Percentiles rank a stretch among this genome's conserved stretches.
These are phyloP conservation scores for Tanytarsus gracilentus DNA, from an alignment of 2,888 invertebrate genomes.

Conservation along the genomic window DNA sequence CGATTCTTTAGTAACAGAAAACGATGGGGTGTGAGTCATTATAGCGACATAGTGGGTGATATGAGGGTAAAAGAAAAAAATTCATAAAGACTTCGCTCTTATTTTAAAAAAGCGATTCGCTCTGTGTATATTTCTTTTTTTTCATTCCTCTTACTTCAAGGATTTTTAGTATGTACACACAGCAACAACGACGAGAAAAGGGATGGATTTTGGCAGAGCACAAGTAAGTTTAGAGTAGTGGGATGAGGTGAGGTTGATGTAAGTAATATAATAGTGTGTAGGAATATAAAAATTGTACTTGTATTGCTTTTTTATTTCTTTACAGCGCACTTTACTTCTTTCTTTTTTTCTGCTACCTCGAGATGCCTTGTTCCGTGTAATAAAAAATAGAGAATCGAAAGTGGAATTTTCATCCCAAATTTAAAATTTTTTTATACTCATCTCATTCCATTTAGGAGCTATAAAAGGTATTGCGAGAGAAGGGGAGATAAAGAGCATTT, in stretches of 20 bases:
- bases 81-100: slow-evolving; percentile 27
- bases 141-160: slow-evolving; percentile 12
- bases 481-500: slow-evolving; percentile 13
- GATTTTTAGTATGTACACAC: slow-evolving; percentile 10
- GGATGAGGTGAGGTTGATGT: neutral
- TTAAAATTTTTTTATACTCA: neutral
- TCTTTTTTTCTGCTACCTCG: neutral
- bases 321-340: neutral
- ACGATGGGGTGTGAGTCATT: neutral
- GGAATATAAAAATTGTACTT: slow-evolving; percentile 20
- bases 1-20: slow-evolving; percentile 22
- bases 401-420: slow-evolving; percentile 11
- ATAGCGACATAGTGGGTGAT: neutral
- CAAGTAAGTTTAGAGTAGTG: neutral
- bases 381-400: slow-evolving; percentile 9
- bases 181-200: neutral
- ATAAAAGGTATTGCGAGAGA: slow-evolving; percentile 12
- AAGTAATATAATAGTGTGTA: slow-evolving; percentile 26
- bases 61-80: slow-evolving; percentile 18
- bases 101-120: slow-evolving; percentile 21
- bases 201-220: neutral
- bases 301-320: slow-evolving; percentile 14
- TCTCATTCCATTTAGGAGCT: neutral
- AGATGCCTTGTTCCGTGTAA: neutral
- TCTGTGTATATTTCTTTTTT: neutral